Conservation (phyloP, 2,888 invertebrate genomes). For the Brachypalpus laphriformis region DNA sequence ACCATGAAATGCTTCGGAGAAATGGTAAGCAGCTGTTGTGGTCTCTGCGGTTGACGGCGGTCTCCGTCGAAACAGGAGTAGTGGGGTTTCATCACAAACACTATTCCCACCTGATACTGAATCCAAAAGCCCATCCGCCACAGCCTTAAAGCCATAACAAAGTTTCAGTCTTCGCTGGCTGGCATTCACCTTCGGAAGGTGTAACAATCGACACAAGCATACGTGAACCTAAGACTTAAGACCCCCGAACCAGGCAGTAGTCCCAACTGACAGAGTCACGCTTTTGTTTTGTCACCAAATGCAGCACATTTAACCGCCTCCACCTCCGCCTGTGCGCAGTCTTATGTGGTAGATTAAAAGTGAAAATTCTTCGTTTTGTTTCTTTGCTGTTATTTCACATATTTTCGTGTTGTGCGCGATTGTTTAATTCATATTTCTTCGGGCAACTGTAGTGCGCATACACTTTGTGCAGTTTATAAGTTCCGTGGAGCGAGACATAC, state of each 20-base stretch:
- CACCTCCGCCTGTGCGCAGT: background rate
- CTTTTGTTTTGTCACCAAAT: constrained; percentile 50
- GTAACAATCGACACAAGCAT: constrained; percentile 58
- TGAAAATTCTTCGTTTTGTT: constrained; percentile 53
- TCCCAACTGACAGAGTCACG: background rate
- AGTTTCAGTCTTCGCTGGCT: constrained; percentile 54
- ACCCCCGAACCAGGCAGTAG: background rate
- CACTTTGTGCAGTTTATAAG: constrained; percentile 13
- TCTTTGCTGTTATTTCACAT: constrained; percentile 15
- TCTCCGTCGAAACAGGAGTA: constrained; percentile 19
- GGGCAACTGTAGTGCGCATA: constrained; percentile 17
- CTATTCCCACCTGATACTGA: constrained; percentile 40
- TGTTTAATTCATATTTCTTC: constrained; percentile 52
- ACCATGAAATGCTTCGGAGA: constrained; percentile 69
- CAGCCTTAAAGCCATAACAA: constrained; percentile 54
- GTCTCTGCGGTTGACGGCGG: constrained; percentile 12
- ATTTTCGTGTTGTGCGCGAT: constrained; percentile 37
- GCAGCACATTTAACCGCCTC: background rate
- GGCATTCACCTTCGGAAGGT: constrained; percentile 68
- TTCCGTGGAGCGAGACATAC: constrained; percentile 34
- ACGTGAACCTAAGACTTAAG: constrained; percentile 45
- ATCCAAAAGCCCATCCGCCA: constrained; percentile 36
- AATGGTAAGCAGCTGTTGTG: constrained; percentile 64
- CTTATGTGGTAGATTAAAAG: constrained; percentile 43
- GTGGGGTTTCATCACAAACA: constrained; percentile 32